Base-by-base conservation (phyloP, 2,113 vertebrate genomes). In the Zapornia atra region DNA sequence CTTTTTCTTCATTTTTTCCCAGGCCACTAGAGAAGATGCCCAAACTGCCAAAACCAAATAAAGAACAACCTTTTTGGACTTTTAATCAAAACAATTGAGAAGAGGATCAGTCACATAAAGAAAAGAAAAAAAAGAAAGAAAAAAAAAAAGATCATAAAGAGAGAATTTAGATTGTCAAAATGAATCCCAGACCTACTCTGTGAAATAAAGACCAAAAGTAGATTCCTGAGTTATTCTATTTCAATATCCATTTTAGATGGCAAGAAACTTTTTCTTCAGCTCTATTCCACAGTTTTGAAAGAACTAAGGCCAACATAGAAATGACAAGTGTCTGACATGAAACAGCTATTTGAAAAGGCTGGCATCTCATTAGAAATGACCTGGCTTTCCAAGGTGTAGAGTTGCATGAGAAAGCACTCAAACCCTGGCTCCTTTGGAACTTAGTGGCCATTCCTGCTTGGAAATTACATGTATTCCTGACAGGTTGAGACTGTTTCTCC, bases 81-180 rank as follows among this genome's bases (percentile, higher is more conserved):
- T 91, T 78, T 84, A 36, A 76, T 53, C 80, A 84, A 87, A 63
- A 73, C 25, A 84, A 94, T 25, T 56, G 69, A 96, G 90, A 64
- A 88, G 88, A 69, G 48, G 50, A 88, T 91, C 70, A 70, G 75
- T 38, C 68, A 91, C 70, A 83, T 82, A 77, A 93, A 90, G 12
- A 11, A 17, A 86, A 92, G 88, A 90, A 95, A 88, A 93, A 91
- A 91, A 95, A 83, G n/a, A 17, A 86, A 92, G 88, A 90, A 95
- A 88, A 93, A 91, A 91, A 95, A 83, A 8, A 50, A 69, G 64
- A 90, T 90, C 59, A 66, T 88, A 84, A 91, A 88, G 57, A 54
- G 13, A 93, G 89, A 92, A 72, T 65, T 83, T 90, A 81, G 46
- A 87, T 84, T 90, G 71, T 87, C 53, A 61, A 97, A 90, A 85